Evolutionary conservation across 2,888 invertebrate species (phyloP), one percentile per base, ranked within the genome.

Genomic region (Elmis aenea): DNA sequence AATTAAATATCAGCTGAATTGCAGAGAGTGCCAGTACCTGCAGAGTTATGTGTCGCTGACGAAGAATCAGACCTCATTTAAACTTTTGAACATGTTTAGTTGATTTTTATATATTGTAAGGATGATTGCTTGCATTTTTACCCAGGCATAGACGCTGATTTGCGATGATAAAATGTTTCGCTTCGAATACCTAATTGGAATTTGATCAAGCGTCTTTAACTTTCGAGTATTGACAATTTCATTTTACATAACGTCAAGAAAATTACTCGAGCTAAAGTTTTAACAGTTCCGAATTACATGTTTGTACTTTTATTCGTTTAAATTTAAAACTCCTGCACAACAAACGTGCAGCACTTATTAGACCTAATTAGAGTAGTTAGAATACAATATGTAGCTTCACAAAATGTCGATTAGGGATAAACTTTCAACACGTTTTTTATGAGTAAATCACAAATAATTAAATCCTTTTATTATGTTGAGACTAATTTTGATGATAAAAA

Each of bases 61-160:
- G 38, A 42, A 50, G 52, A 54, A 54, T 54, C 45, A 44, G 54
- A 57, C 51, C 58, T 59, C 58, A 58, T 59, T 59, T 58, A 59
- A 59, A 59, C 57, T 59, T 59, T 55, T 52, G 48, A 52, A 50
- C 50, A 51, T 50, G 52, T 58, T 54, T 46, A 51, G 51, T 50
- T 48, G 58, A 58, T 56, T 59, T 59, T 58, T 59, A 48, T 51
- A 50, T 54, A 57, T 57, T 57, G 56, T 54, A 54, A 44, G 49
- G 54, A 57, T 52, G 57, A 55, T 56, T 55, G 50, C 55, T 50
- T 45, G 45, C 51, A 52, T 54, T 49, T 52, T 52, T 48, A 50
- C 54, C 51, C 51, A 55, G 58, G 57, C 54, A 50, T 50, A 45
- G 52, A 51, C 48, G 48, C 28, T 51, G 50, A 55, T 51, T 56